phyloP scores from a whole-genome alignment of 2,888 invertebrate species.

The Folsomia candida region DNA sequence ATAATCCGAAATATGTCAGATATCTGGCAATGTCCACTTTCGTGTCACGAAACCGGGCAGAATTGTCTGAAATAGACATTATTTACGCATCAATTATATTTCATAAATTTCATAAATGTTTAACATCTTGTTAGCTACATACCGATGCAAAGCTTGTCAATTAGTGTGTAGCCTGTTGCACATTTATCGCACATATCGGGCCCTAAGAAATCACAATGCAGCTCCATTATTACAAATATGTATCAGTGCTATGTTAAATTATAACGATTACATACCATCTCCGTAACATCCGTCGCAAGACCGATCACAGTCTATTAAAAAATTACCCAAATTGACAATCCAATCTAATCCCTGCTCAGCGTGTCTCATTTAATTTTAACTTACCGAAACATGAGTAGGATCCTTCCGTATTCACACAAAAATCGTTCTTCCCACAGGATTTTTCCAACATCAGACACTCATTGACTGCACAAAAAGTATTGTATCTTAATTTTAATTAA shows the following conservation, averaged over 20 bases:
- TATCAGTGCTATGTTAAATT: neutral
- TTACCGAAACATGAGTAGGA: conserved; percentile 65
- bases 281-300: conserved; percentile 81
- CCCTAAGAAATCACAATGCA: no score
- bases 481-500: neutral
- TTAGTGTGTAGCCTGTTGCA: conserved; percentile 68
- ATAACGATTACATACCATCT: conserved; percentile 61
- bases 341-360: no score
- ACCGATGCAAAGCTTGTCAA: conserved; percentile 75
- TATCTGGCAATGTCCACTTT: conserved; percentile 67
- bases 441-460: conserved; percentile 68
- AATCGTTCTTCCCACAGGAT: conserved; percentile 65
- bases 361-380: neutral
- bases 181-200: conserved; percentile 86
- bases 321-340: no score
- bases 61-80: conserved; percentile 50
- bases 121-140: conserved; percentile 51
- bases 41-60: conserved; percentile 43
- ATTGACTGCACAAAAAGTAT: conserved; percentile 60
- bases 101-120: neutral
- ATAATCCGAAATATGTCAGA: conserved; percentile 78
- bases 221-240: no score
- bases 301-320: conserved; percentile 68
- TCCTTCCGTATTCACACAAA: conserved; percentile 86
- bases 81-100: neutral